Evolutionary conservation across 2,113 vertebrate species (phyloP).

Genomic region (Taurulus bubalis): DNA sequence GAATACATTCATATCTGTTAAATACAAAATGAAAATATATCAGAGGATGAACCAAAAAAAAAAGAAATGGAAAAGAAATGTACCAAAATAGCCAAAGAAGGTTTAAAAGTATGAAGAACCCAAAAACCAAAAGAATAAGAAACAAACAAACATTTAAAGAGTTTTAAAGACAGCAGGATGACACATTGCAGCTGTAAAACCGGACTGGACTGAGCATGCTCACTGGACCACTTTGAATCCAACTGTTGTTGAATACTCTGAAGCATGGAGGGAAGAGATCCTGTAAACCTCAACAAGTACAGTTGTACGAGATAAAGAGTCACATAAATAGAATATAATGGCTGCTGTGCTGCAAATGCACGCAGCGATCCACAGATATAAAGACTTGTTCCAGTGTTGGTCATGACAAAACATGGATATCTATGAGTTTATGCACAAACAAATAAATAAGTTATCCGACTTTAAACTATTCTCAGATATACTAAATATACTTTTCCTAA

Average conservation of each 20-base stretch:
- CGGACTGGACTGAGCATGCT: slow-evolving; percentile 58
- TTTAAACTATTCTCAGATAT: slow-evolving; percentile 27
- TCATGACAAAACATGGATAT: slow-evolving; percentile 52
- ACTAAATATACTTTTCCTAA: slow-evolving; percentile 49
- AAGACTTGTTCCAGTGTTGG: slow-evolving; percentile 61
- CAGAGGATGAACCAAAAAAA: slow-evolving; percentile 34
- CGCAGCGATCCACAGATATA: no score
- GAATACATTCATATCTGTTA: slow-evolving; percentile 72
- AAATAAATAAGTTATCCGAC: slow-evolving; percentile 70
- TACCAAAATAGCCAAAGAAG: slow-evolving; percentile 16
- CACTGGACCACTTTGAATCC: slow-evolving; percentile 47
- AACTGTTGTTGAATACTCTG: background rate
- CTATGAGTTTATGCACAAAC: slow-evolving; percentile 44
- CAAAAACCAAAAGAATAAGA: background rate
- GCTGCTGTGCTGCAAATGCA: no score
- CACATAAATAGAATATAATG: slow-evolving; percentile 45
- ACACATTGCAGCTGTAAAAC: slow-evolving; percentile 31
- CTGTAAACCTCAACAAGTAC: slow-evolving; percentile 27
- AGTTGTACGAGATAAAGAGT: slow-evolving; percentile 38
- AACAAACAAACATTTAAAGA: background rate
- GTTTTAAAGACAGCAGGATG: slow-evolving; percentile 25
- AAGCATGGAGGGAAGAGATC: slow-evolving; percentile 32
- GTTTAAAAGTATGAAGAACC: slow-evolving; percentile 21
- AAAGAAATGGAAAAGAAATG: slow-evolving; percentile 14
- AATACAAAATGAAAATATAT: slow-evolving; percentile 74